Base-by-base conservation (phyloP, 1,140 invertebrate genomes). In the Triops longicaudatus region DNA sequence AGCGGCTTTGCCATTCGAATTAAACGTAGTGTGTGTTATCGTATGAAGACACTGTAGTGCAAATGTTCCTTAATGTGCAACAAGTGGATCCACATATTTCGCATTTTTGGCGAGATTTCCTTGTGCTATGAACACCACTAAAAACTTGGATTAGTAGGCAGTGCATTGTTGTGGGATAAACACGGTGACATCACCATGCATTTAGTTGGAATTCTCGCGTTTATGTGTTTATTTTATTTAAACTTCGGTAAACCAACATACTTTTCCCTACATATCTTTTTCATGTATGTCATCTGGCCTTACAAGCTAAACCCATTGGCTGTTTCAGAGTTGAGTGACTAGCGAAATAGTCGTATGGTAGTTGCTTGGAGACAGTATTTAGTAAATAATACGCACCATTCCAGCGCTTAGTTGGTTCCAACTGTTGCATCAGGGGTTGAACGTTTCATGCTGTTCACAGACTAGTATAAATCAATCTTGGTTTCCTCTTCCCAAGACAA, bases 81-180 rank as follows among this genome's bases (percentile, higher is more conserved):
- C 5, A 63, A 63, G 50, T 63, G 50, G 22, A n/a, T 17, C 17
- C 10, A 22, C 50, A 63, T 14, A 63, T 0, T 17, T 63, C 17
- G n/a, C n/a, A 3, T 63, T 63, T 22, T 63, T 63, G 10, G 14
- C 50, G 50, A 7, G 17, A 63, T 63, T 17, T 17, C 17, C 17
- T 63, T 22, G 50, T n/a, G 14, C 50, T 63, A 63, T 63, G 50
- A 63, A 63, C 14, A 22, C 14, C 22, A 17, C 6, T 14, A 14
- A 63, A 63, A 63, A 63, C 50, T 63, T 22, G 50, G 50, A 63
- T 63, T 63, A 63, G 14, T 63, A 63, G 50, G 14, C 50, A 63
- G 50, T 63, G 50, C 50, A 63, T 63, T 17, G 50, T 63, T 12
- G 22, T 63, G 14, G 50, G 50, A 9, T 63, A 63, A 63, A 7